Evolutionary conservation across 2,113 vertebrate species (phyloP), one percentile per base, ranked within the genome.

Genomic region (Geococcyx californianus): DNA sequence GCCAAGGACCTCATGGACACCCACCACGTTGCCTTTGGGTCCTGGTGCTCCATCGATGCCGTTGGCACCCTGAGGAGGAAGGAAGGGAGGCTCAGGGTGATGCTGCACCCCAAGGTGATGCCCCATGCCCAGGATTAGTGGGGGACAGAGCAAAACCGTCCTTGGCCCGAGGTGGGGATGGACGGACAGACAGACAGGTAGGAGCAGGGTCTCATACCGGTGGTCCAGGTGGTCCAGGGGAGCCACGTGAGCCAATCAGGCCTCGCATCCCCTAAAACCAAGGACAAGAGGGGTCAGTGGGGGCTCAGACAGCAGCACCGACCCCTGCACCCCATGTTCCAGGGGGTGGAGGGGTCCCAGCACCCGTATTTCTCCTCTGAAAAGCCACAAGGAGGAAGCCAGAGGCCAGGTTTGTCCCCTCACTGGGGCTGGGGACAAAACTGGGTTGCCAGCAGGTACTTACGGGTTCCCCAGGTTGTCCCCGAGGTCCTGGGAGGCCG

Each of bases 381-480:
- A 54, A 87, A 55, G 24, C 74, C 10, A 2, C 33, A 8, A 24
- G 63, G 45, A 36, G 40, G 16, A 49, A 88, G 10, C 4, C 0
- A 3, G 56, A 6, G n/a, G 49, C 5, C 29, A 18, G 20, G 8
- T 8, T n/a, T 19, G 31, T 15, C 49, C 95, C 90, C 8, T 18
- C 23, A 49, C n/a, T 36, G 33, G 21, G 45, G 59, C 20, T 47
- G 20, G 58, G 42, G 47, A 16, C 19, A 21, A 45, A 54, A 15
- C 45, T 11, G 0, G 9, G 13, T 33, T 86, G 55, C 93, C 91
- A 34, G 84, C 90, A 6, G 54, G 58, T 80, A 99, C 99, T 99
- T 94, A 99, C 99, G 34, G 99, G 97, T 98, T 99, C 99, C 25
- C 99, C 99, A 11, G 99, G 97, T 93, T 99, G 98, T 55, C 99